Conservation (phyloP, 64 coral and sea anemone genomes). For the Dendronephthya gigantea region DNA sequence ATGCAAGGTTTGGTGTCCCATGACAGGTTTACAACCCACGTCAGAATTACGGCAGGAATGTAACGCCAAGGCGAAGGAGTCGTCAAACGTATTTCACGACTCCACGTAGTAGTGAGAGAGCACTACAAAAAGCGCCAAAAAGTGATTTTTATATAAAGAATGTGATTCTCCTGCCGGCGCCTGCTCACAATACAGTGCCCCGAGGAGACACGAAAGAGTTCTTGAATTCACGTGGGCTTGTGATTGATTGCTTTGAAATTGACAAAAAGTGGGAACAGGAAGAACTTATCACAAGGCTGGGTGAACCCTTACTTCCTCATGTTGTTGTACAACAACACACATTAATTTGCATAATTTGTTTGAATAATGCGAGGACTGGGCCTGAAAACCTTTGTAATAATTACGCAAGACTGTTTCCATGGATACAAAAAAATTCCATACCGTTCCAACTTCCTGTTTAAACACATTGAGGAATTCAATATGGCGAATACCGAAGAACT, state of each 20-base stretch:
- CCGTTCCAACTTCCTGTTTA: no score
- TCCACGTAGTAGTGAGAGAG: background rate
- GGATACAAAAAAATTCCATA: no score
- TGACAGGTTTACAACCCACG: background rate
- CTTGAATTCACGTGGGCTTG: background rate
- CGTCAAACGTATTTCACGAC: background rate
- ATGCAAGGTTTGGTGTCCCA: background rate
- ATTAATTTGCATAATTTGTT: no score
- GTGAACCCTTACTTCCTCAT: no score
- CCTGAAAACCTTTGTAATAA: no score
- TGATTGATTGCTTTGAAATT: background rate
- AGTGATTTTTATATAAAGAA: background rate
- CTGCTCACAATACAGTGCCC: background rate
- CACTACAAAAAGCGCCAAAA: background rate
- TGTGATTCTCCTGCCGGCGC: background rate
- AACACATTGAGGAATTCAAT: no score
- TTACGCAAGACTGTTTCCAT: no score
- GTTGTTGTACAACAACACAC: no score
- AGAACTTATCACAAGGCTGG: background rate
- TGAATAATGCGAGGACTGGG: no score
- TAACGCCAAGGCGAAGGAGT: background rate
- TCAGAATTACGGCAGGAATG: background rate
- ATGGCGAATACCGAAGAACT: no score
- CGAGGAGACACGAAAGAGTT: background rate
- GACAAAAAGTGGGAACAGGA: conserved; percentile 10